A percentile compares a stretch with the other conserved stretches of the same genome.
Evolutionary conservation across 2,113 vertebrate species (phyloP).

Genomic region (Copsychus sechellarum): DNA sequence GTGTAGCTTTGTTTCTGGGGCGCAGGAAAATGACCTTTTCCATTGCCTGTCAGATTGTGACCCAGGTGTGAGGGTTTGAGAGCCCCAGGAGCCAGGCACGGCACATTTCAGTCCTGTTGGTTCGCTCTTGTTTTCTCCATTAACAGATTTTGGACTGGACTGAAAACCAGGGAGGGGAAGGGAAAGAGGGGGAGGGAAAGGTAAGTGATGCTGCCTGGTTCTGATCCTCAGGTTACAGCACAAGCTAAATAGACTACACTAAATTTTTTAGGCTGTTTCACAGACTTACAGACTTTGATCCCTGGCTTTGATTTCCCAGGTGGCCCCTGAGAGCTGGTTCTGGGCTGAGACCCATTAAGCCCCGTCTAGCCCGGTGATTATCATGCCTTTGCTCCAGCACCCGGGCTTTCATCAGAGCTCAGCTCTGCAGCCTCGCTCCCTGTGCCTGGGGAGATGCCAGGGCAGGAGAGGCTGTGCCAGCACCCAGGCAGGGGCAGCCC

Average conservation of each 20-base stretch:
- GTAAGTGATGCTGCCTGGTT: slow-evolving; percentile 32
- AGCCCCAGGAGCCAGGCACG: slow-evolving; percentile 24
- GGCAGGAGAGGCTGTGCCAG: neutral
- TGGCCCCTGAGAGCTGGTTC: neutral
- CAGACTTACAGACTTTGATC: slow-evolving; percentile 52
- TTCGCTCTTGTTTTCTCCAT: slow-evolving; percentile 22
- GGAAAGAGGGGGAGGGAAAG: neutral
- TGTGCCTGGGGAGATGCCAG: neutral
- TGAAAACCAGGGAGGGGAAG: neutral
- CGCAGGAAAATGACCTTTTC: slow-evolving; percentile 22
- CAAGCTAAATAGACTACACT: slow-evolving; percentile 43
- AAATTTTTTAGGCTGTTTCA: slow-evolving; percentile 46
- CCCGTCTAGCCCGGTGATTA: neutral
- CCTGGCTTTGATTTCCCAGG: slow-evolving; percentile 29
- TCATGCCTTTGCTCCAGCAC: neutral
- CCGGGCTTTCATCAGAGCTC: neutral
- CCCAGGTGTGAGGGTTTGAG: slow-evolving; percentile 16
- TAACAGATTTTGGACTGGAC: slow-evolving; percentile 10
- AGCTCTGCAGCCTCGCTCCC: neutral
- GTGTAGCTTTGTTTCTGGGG: neutral
- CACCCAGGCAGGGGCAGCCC: neutral
- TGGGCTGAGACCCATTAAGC: slow-evolving; percentile 23
- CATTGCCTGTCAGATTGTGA: slow-evolving; percentile 16
- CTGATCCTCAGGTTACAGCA: slow-evolving; percentile 42
- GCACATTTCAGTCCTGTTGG: neutral